Conservation (phyloP, 2,797 vertebrate species). For the Xenopus petersii region DNA sequence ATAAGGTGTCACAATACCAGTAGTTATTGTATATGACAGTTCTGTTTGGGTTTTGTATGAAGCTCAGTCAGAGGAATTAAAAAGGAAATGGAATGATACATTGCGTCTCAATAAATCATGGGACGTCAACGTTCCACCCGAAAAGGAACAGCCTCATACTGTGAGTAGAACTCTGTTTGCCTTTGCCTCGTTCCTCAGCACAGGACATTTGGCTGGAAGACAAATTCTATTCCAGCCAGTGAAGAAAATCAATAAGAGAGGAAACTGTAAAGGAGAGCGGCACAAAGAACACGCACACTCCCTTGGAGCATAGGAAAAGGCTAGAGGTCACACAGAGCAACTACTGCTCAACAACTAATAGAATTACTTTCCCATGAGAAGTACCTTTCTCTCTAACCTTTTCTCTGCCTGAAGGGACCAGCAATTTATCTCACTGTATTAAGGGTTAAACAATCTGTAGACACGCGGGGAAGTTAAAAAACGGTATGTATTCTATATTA, state of each 20-base stretch:
- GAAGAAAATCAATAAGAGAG: slow-evolving; percentile 49
- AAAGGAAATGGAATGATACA: slow-evolving; percentile 50
- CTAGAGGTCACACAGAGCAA: slow-evolving; percentile 23
- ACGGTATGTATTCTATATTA: too few relatives aligned
- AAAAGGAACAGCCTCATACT: slow-evolving; percentile 34
- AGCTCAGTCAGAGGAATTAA: slow-evolving; percentile 16
- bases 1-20: background rate
- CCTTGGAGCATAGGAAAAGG: slow-evolving; percentile 6
- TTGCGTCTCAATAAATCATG: slow-evolving; percentile 35
- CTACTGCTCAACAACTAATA: slow-evolving; percentile 2
- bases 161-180: slow-evolving; percentile 32
- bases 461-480: too few relatives aligned
- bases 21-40: slow-evolving; percentile 13
- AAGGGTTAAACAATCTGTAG: too few relatives aligned
- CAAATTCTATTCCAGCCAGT: slow-evolving; percentile 48
- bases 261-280: too few relatives aligned
- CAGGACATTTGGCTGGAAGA: slow-evolving; percentile 50
- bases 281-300: too few relatives aligned
- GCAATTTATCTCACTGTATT: too few relatives aligned
- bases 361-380: slow-evolving; percentile 1
- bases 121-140: slow-evolving; percentile 43
- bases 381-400: background rate
- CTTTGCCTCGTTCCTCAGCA: slow-evolving; percentile 48
- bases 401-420: too few relatives aligned
- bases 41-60: slow-evolving; percentile 9